Evolutionary conservation across 2,113 vertebrate species (phyloP).

Genomic region (Myanophis thanlyinensis): DNA sequence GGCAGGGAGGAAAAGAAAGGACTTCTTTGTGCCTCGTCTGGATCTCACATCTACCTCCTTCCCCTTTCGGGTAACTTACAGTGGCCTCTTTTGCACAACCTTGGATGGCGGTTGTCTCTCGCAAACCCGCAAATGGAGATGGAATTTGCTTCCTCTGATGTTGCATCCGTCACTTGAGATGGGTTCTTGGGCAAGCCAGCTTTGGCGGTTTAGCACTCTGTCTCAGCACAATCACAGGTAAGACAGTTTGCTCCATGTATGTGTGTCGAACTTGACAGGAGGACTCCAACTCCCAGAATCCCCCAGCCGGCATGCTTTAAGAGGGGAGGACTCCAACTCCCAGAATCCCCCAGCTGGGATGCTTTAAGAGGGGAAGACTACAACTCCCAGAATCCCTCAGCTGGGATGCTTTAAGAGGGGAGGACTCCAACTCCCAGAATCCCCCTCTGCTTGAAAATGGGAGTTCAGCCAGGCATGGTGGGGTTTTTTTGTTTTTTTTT

Average conservation of each 20-base stretch:
- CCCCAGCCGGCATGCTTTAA: not conserved
- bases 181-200: not conserved
- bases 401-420: not conserved
- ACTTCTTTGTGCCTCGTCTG: not conserved
- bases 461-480: no score
- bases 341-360: not conserved
- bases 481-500: no score
- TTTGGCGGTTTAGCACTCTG: not conserved
- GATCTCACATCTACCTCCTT: not conserved
- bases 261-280: no score
- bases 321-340: no score
- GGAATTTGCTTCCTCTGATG: not conserved
- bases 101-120: not conserved
- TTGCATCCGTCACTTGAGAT: not conserved
- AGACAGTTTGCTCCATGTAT: no score
- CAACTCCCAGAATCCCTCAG: not conserved
- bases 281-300: not conserved
- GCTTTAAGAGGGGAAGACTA: not conserved
- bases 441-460: not conserved
- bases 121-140: not conserved
- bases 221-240: not conserved
- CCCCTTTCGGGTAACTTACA: not conserved
- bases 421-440: not conserved
- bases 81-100: no score
- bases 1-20: not conserved